These are phyloP conservation scores for honey bee (Apis mellifera) DNA, from an alignment of 1,140 invertebrate species.

Conservation along the genomic window DNA sequence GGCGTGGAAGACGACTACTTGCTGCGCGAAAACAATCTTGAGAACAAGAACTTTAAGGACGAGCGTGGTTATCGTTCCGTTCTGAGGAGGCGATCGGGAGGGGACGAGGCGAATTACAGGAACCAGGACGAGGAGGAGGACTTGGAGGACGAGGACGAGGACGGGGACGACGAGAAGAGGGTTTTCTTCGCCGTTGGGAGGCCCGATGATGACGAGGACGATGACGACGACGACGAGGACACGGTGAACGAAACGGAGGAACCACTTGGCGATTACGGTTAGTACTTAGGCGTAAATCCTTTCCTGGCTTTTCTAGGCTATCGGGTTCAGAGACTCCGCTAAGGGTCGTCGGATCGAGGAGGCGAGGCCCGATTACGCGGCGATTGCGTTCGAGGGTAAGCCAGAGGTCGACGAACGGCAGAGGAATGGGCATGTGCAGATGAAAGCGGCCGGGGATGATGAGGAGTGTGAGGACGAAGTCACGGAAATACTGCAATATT, in stretches of 20 bases:
- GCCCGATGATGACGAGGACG: slow-evolving; percentile 27
- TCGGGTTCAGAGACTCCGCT: slow-evolving; percentile 19
- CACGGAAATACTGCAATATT: slow-evolving; percentile 60
- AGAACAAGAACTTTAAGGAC: slow-evolving; percentile 6
- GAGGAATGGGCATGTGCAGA: slow-evolving; percentile 26
- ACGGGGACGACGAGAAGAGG: neutral
- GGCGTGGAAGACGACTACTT: slow-evolving; percentile 17
- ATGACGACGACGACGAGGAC: slow-evolving; percentile 44
- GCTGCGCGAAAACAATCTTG: slow-evolving; percentile 15
- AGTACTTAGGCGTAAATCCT: slow-evolving; percentile 55
- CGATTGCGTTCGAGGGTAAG: slow-evolving; percentile 26
- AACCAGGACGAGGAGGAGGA: slow-evolving; percentile 42
- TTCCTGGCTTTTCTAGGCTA: slow-evolving; percentile 58
- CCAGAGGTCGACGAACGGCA: slow-evolving; percentile 25
- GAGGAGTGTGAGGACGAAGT: slow-evolving; percentile 59
- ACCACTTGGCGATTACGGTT: slow-evolving; percentile 66
- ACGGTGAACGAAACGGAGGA: slow-evolving; percentile 57
- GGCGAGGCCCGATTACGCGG: slow-evolving; percentile 24
- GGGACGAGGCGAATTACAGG: slow-evolving; percentile 5
- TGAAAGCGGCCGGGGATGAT: slow-evolving; percentile 49
- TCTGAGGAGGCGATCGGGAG: slow-evolving; percentile 1
- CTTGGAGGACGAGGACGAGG: slow-evolving; percentile 15
- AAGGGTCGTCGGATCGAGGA: slow-evolving; percentile 30
- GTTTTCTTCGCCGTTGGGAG: too few species aligned
- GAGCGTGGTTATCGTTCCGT: slow-evolving; percentile 27